Percentiles rank a stretch among this genome's conserved stretches.
phyloP scores from a whole-genome alignment of 1,140 invertebrate genomes.

The Dysdera silvatica region DNA sequence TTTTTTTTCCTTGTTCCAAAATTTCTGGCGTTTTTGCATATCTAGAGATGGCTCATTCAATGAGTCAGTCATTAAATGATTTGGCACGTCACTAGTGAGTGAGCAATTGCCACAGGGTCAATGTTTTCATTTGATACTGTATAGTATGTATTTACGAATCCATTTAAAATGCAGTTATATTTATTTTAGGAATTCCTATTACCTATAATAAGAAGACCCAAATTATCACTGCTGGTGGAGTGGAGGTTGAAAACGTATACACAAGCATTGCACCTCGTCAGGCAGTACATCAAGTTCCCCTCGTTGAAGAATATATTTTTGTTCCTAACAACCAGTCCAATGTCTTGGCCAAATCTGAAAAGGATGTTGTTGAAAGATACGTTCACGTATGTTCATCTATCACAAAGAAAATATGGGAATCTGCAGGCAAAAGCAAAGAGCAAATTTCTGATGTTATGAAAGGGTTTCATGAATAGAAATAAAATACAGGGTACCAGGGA shows the following conservation, averaged over 20 bases:
- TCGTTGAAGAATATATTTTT: conserved; percentile 73
- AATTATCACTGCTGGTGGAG: conserved; percentile 70
- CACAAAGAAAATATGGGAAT: conserved; percentile 33
- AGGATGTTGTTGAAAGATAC: conserved; percentile 35
- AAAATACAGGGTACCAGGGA: no score
- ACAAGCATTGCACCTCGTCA: conserved; percentile 77
- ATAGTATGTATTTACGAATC: no score
- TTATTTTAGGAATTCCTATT: conserved; percentile 51
- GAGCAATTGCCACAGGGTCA: no score
- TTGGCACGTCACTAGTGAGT: no score
- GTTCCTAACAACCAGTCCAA: conserved; percentile 58
- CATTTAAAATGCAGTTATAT: no score
- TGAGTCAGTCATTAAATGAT: no score
- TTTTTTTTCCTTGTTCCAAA: no score
- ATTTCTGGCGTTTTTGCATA: no score
- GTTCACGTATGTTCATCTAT: conserved; percentile 34
- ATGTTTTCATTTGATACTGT: no score
- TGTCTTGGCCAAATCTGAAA: conserved; percentile 36
- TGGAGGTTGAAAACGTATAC: conserved; percentile 78
- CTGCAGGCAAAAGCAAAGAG: conserved; percentile 27
- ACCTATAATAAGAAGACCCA: conserved; percentile 67
- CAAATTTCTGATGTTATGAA: conserved; percentile 31
- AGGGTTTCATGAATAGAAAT: conserved; percentile 30
- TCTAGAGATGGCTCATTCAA: no score
- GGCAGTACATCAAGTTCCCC: conserved; percentile 58